Evolutionary conservation across 2,888 invertebrate genomes (phyloP).

Genomic region (Hypsopygia costalis): DNA sequence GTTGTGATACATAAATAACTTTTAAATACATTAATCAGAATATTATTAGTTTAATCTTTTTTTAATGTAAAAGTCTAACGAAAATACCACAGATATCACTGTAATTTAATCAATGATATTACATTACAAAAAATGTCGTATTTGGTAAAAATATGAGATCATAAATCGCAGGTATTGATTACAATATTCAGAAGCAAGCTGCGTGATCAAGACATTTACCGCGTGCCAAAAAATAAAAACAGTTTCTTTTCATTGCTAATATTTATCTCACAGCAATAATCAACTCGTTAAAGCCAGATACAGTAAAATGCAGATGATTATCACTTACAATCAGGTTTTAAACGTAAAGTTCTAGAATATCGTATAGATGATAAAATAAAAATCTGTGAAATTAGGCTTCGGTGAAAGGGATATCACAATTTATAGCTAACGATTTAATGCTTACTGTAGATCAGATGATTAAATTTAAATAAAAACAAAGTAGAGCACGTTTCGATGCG

Average conservation of each 20-base stretch:
- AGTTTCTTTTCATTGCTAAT: conserved; percentile 4
- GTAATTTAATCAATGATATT: not conserved
- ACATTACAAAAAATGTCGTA: not conserved
- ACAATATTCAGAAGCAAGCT: conserved; percentile 9
- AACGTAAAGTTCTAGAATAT: not conserved
- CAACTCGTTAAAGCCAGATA: not conserved
- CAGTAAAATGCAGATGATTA: not conserved
- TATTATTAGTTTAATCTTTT: too few species aligned
- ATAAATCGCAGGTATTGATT: not conserved
- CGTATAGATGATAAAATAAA: not conserved
- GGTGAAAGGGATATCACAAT: conserved; percentile 2
- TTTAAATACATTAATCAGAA: too few species aligned
- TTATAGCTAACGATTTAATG: not conserved
- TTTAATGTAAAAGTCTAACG: too few species aligned
- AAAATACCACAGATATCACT: too few species aligned
- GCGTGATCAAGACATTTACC: conserved; percentile 6
- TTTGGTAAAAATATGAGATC: not conserved
- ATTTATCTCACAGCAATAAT: not conserved
- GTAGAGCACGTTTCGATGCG: conserved; percentile 44
- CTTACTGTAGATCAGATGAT: not conserved
- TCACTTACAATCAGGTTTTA: not conserved
- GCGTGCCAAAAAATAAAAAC: conserved; percentile 4
- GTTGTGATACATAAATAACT: too few species aligned
- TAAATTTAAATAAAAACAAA: conserved; percentile 17
- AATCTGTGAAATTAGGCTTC: not conserved